These are phyloP conservation scores for Thalassaphorura encarpata DNA, from an alignment of 1,140 invertebrate genomes.

Conservation along the genomic window DNA sequence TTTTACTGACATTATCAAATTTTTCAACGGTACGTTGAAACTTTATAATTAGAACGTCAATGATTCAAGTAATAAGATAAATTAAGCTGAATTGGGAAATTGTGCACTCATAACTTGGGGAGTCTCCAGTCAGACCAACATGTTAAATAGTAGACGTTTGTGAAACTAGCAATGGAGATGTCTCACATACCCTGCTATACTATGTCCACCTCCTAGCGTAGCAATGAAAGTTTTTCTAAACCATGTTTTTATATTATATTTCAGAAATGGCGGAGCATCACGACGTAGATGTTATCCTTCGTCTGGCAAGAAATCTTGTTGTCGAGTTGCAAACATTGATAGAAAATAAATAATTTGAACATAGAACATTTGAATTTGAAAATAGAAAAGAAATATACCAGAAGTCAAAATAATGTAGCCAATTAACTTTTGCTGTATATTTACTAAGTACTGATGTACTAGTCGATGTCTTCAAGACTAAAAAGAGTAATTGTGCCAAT, in stretches of 20 bases:
- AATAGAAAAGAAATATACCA: neutral
- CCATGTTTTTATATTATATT: neutral
- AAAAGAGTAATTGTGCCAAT: no score
- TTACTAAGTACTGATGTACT: neutral
- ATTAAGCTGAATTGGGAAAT: no score
- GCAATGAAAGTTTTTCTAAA: no score
- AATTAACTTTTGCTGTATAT: neutral
- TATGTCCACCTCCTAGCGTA: no score
- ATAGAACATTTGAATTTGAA: neutral
- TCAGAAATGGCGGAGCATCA: conserved; percentile 92
- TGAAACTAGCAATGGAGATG: neutral
- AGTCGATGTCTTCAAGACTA: neutral
- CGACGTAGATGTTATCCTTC: conserved; percentile 68
- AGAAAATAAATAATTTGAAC: conserved; percentile 60
- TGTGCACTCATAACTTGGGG: no score
- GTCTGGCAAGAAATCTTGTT: conserved; percentile 69
- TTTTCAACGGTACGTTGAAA: conserved; percentile 73
- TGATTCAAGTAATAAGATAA: no score
- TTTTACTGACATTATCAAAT: conserved; percentile 95
- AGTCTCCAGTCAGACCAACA: no score
- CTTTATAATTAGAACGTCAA: no score
- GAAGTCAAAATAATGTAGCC: no score
- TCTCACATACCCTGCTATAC: neutral
- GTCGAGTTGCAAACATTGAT: conserved; percentile 79
- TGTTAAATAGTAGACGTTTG: no score